Evolutionary conservation across 2,797 vertebrate species (phyloP).

Genomic region (Tympanoctomys barrerae): DNA sequence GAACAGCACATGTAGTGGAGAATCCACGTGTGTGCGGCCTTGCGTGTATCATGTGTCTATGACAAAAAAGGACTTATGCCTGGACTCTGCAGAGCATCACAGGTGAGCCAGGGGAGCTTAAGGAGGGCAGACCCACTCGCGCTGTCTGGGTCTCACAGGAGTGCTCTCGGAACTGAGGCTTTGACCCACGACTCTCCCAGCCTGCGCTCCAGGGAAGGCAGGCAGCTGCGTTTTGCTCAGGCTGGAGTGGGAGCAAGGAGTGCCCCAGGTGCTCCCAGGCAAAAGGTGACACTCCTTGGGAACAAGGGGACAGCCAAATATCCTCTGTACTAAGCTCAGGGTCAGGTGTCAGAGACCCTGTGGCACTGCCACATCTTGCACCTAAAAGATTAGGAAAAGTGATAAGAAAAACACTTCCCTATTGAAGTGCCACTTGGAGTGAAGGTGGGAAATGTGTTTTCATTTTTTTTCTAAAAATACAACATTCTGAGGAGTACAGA

Average conservation of each 20-base stretch:
- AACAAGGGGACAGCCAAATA: slow-evolving; percentile 72
- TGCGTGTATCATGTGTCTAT: not conserved
- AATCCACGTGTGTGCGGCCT: not conserved
- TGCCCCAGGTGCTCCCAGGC: no score
- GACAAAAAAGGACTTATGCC: not conserved
- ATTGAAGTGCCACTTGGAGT: slow-evolving; percentile 62
- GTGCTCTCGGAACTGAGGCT: not conserved
- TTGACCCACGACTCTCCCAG: not conserved
- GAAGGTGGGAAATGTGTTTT: slow-evolving; percentile 70
- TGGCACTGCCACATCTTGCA: not conserved
- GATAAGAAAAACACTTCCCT: slow-evolving; percentile 63
- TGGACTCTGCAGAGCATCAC: not conserved
- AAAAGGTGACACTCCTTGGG: not conserved
- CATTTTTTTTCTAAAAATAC: slow-evolving; percentile 75
- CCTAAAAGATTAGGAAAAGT: slow-evolving; percentile 70
- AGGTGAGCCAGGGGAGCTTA: not conserved
- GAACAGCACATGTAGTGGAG: not conserved
- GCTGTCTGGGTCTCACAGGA: not conserved
- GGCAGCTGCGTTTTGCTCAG: not conserved
- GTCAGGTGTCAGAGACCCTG: not conserved
- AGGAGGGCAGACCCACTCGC: not conserved
- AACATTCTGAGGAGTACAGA: slow-evolving; percentile 19
- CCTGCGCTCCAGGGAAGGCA: not conserved
- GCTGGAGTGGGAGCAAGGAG: not conserved
- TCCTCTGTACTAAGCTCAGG: not conserved